Evolutionary conservation across 2,888 invertebrate genomes (phyloP).

Genomic region (Pyrgus malvae): DNA sequence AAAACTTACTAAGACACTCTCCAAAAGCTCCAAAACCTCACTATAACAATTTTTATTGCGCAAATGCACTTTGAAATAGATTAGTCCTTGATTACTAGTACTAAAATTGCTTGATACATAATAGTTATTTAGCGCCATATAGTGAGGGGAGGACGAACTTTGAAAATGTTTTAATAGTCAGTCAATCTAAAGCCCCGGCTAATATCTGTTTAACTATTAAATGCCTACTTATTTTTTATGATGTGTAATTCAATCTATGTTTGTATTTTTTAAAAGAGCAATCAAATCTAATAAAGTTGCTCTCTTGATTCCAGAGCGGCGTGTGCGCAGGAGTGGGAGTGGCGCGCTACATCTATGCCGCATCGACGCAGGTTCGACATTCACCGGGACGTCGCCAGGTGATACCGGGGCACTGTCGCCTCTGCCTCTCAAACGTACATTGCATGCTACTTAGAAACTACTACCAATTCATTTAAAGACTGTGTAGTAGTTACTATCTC

Average conservation of each 20-base stretch:
- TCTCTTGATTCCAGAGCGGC: conserved; percentile 58
- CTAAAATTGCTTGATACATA: too few species aligned
- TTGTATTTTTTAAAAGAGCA: too few species aligned
- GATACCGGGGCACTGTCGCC: conserved; percentile 49
- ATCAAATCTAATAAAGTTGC: conserved; percentile 13
- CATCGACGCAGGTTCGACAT: conserved; percentile 84
- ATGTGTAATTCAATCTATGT: too few species aligned
- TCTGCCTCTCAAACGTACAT: conserved; percentile 1
- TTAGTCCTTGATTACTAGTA: too few species aligned
- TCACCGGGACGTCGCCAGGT: conserved; percentile 87
- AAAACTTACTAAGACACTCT: too few species aligned
- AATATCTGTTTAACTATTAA: too few species aligned
- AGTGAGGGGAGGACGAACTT: not conserved
- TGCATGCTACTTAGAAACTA: conserved; percentile 10
- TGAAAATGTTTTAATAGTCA: not conserved
- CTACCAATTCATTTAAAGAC: not conserved
- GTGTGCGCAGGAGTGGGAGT: conserved; percentile 47
- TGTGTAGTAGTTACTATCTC: not conserved
- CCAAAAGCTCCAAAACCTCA: too few species aligned
- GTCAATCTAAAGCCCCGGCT: too few species aligned
- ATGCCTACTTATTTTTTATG: too few species aligned
- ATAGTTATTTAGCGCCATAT: not conserved
- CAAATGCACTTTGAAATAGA: too few species aligned
- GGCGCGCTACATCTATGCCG: conserved; percentile 74
- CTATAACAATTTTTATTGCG: too few species aligned